A percentile compares a stretch with the other conserved stretches of the same genome.
Conservation (phyloP, 2,888 invertebrate species). For the Ectropis crepuscularia region DNA sequence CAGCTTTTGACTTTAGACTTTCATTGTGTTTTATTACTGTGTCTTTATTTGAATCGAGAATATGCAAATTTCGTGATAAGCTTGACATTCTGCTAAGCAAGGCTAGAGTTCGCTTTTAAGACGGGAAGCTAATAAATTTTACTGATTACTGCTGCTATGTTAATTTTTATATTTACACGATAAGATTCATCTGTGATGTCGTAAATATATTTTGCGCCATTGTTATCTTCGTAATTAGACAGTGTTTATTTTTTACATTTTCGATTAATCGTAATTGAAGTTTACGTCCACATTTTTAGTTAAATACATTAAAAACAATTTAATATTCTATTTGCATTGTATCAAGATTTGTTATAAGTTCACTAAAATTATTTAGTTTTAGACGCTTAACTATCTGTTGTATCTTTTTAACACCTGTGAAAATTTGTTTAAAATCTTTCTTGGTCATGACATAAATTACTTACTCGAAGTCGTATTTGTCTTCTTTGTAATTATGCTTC, state of each 20-base stretch:
- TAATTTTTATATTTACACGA: conserved; percentile 54
- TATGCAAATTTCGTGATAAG: conserved; percentile 54
- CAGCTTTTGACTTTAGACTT: conserved; percentile 24
- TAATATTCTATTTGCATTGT: too few relatives aligned
- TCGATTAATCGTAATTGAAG: too few relatives aligned
- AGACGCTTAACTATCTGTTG: too few relatives aligned
- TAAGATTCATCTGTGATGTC: conserved; percentile 42
- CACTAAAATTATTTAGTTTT: too few relatives aligned
- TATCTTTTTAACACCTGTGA: too few relatives aligned
- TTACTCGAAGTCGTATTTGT: conserved; percentile 82
- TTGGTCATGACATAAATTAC: conserved; percentile 45
- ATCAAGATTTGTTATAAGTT: too few relatives aligned
- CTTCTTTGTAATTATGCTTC: conserved; percentile 77
- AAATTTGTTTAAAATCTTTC: too few relatives aligned
- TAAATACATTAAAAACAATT: too few relatives aligned
- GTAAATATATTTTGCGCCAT: conserved; percentile 47
- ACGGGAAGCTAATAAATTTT: conserved; percentile 59
- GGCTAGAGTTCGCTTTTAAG: conserved; percentile 57
- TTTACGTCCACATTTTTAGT: too few relatives aligned
- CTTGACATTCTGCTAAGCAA: conserved; percentile 58
- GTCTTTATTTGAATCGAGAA: conserved; percentile 25
- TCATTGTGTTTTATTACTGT: conserved; percentile 24
- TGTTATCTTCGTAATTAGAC: conserved; percentile 7
- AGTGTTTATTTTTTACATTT: neutral
- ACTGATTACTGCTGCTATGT: conserved; percentile 49